phyloP scores from a whole-genome alignment of 2,797 vertebrate species.

The Xyrichtys novacula region DNA sequence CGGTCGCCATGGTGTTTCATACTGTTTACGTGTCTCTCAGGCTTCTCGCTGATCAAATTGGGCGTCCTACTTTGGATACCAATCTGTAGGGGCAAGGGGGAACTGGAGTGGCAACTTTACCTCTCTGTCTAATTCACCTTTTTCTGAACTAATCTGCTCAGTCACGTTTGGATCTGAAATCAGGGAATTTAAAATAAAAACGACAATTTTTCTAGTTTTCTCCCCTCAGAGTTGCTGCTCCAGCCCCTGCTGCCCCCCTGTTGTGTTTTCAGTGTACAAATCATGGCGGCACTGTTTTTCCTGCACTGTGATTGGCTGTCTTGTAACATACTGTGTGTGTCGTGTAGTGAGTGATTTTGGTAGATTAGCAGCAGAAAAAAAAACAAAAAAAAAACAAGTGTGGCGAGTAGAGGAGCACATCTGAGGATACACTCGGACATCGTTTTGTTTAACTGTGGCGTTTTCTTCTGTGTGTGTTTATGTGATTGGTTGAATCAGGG shows the following conservation, averaged over 20 bases:
- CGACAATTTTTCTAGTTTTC: neutral
- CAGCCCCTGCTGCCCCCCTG: slow-evolving; percentile 78
- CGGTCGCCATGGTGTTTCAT: slow-evolving; percentile 84
- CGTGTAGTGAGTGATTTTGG: slow-evolving; percentile 46
- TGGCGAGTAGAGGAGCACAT: slow-evolving; percentile 13
- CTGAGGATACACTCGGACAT: neutral
- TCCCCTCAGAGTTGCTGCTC: slow-evolving; percentile 69
- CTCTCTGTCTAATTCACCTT: slow-evolving; percentile 14
- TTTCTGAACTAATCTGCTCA: neutral
- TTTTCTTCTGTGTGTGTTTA: slow-evolving; percentile 14
- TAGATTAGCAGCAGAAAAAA: slow-evolving; percentile 53
- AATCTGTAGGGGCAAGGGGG: slow-evolving; percentile 81
- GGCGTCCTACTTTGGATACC: slow-evolving; percentile 80
- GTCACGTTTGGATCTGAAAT: neutral
- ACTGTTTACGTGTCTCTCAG: slow-evolving; percentile 80
- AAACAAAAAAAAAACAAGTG: slow-evolving; percentile 24
- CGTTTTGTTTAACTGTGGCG: slow-evolving; percentile 8
- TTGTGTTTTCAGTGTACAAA: slow-evolving; percentile 77
- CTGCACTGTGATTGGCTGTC: slow-evolving; percentile 67
- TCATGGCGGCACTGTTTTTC: slow-evolving; percentile 67
- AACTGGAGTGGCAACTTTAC: slow-evolving; percentile 74
- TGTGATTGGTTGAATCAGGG: slow-evolving; percentile 82
- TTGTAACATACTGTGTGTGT: slow-evolving; percentile 62
- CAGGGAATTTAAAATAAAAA: neutral
- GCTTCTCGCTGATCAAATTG: slow-evolving; percentile 82